Evolutionary conservation across 2,888 invertebrate species (phyloP).

Genomic region (Cephus runcator): DNA sequence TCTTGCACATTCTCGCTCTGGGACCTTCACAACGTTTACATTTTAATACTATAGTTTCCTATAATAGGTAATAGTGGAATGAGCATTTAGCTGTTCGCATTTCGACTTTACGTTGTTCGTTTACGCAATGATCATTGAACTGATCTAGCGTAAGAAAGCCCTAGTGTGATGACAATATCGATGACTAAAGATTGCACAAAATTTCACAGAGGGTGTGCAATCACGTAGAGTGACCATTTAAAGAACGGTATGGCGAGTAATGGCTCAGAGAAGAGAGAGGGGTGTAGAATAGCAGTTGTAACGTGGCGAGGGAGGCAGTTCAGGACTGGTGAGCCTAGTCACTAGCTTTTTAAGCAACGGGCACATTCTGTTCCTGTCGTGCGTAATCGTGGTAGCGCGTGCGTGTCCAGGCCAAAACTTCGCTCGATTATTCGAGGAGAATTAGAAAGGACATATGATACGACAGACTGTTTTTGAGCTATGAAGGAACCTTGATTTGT

Average conservation of each 20-base stretch:
- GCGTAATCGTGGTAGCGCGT: background rate
- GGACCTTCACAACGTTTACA: background rate
- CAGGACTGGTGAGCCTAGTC: background rate
- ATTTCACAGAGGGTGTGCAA: background rate
- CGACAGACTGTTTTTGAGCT: background rate
- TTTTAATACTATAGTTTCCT: background rate
- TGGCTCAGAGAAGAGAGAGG: background rate
- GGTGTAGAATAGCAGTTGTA: background rate
- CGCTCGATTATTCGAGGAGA: background rate
- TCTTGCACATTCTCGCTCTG: constrained; percentile 2
- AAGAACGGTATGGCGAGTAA: background rate
- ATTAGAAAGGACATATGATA: background rate
- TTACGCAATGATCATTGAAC: background rate
- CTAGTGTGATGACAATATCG: background rate
- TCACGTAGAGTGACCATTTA: background rate
- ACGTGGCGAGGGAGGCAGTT: background rate
- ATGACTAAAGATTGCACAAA: background rate
- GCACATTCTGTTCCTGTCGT: background rate
- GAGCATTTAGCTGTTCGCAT: background rate
- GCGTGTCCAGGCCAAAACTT: background rate
- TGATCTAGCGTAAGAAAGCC: background rate
- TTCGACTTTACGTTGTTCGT: background rate
- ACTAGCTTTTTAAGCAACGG: background rate
- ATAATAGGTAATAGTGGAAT: background rate
- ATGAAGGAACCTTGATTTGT: background rate